These are phyloP conservation scores for Nemotelus nigrinus DNA, from an alignment of 2,888 invertebrate species.

Conservation along the genomic window DNA sequence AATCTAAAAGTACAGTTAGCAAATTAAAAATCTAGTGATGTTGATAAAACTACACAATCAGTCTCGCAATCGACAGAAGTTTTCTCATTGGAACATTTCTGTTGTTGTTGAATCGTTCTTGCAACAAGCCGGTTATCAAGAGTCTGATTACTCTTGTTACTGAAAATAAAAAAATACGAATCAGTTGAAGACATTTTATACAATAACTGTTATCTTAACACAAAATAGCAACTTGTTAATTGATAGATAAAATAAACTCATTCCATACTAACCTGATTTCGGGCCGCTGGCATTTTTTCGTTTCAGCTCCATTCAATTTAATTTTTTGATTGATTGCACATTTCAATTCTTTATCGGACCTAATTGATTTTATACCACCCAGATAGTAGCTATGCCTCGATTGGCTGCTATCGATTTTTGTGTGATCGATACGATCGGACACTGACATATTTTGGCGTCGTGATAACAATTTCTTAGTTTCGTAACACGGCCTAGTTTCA, in stretches of 20 bases:
- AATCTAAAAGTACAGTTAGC: not conserved
- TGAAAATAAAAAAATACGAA: constrained; percentile 11
- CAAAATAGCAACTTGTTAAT: not conserved
- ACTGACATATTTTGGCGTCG: constrained; percentile 6
- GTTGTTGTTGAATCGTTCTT: constrained; percentile 1
- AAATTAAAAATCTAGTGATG: constrained; percentile 31
- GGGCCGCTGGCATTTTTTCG: not conserved
- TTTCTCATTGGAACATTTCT: constrained; percentile 39
- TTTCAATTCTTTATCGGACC: constrained; percentile 47
- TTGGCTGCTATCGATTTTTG: too few relatives aligned
- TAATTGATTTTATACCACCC: constrained; percentile 12
- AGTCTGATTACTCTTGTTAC: constrained; percentile 39
- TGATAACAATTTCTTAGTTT: constrained; percentile 31
- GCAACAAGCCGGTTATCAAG: constrained; percentile 47
- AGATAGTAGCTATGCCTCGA: not conserved
- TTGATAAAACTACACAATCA: constrained; percentile 44
- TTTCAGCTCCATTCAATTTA: constrained; percentile 21
- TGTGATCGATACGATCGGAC: not conserved
- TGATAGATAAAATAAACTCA: not conserved
- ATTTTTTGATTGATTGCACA: constrained; percentile 48
- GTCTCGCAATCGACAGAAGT: constrained; percentile 46
- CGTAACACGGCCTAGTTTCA: not conserved
- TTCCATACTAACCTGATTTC: constrained; percentile 31
- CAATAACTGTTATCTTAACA: not conserved
- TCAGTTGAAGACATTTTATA: constrained; percentile 3